Conservation (phyloP, 2,888 invertebrate genomes). For the Argyresthia goedartella region DNA sequence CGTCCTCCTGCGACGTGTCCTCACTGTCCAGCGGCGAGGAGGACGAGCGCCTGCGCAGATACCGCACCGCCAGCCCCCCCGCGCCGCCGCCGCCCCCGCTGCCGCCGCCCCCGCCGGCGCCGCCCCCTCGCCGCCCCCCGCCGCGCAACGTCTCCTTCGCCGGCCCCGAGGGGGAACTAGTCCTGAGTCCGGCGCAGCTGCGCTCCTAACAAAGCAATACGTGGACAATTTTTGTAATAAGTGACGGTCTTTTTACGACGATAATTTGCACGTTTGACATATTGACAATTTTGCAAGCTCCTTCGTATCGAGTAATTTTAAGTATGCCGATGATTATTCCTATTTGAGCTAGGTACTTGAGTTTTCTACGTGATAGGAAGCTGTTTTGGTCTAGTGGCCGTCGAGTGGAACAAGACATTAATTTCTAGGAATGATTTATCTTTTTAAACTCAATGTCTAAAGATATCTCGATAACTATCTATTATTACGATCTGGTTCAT, state of each 20-base stretch:
- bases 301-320: constrained; percentile 22
- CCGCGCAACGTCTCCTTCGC: constrained; percentile 66
- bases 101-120: constrained; percentile 21
- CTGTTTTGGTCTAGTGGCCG: no score
- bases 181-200: constrained; percentile 75
- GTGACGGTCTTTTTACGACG: constrained; percentile 35
- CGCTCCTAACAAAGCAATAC: constrained; percentile 65
- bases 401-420: no score
- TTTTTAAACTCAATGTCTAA: no score
- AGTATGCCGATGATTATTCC: no score
- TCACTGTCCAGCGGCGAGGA: constrained; percentile 65
- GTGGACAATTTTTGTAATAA: constrained; percentile 40
- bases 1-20: constrained; percentile 61
- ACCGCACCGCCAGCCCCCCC: constrained; percentile 38
- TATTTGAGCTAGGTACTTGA: no score
- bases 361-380: no score
- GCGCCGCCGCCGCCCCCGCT: constrained; percentile 11
- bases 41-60: constrained; percentile 60
- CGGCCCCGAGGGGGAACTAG: constrained; percentile 69
- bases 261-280: constrained; percentile 61
- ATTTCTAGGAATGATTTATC: no score
- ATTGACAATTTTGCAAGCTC: constrained; percentile 45
- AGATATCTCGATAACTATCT: no score
- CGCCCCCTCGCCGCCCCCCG: constrained; percentile 31
- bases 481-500: no score